Evolutionary conservation across 2,888 invertebrate species (phyloP), one percentile per base, ranked within the genome.

Genomic region (Drosophila basisetae): DNA sequence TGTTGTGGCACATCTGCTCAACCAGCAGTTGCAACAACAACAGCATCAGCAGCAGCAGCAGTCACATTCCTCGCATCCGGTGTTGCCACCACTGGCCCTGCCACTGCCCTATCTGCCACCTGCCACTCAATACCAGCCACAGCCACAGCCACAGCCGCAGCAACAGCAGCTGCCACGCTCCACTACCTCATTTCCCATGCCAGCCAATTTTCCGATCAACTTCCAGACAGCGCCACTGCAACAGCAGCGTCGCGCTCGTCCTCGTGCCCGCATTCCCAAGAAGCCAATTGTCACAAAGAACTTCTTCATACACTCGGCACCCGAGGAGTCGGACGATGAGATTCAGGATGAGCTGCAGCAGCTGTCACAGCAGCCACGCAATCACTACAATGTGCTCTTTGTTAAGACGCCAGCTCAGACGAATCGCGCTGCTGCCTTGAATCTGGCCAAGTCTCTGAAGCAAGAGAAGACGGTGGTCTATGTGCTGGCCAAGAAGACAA

Each of bases 391-490:
- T 41, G 92, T 93, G 35, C 84, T 93, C 25, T 93, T 93, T 67
- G 93, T 93, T 4, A 93, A 92, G 88, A 91, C 93, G 0, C 93
- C 93, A 33, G 80, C 90, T 0, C 92, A 93, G 71, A 91, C 92
- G 10, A 91, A 90, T 67, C 91, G 90, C 30, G 91, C 89, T 0
- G 85, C 92, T 13, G 92, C 92, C 10, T 76, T 93, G 30, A 91
- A 92, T 64, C 82, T 93, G 53, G 92, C 91, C 78, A 90, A 91
- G 73, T 81, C 91, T 0, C 75, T 92, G 66, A 92, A 92, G 59
- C 92, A 93, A 77, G 93, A 93, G 78, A 93, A 93, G 83, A 93
- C 93, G 1, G 92, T 93, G 39, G 93, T 93, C 35, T 93, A 93
- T 80, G 93, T 93, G 62, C 82, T 93, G 79, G 89, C 91, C 54